Percentiles rank a stretch among this genome's conserved stretches.
phyloP scores from a whole-genome alignment of 30 jellyfish, hydroid and myxozoan genomes.

The Nemopilema nomurai region DNA sequence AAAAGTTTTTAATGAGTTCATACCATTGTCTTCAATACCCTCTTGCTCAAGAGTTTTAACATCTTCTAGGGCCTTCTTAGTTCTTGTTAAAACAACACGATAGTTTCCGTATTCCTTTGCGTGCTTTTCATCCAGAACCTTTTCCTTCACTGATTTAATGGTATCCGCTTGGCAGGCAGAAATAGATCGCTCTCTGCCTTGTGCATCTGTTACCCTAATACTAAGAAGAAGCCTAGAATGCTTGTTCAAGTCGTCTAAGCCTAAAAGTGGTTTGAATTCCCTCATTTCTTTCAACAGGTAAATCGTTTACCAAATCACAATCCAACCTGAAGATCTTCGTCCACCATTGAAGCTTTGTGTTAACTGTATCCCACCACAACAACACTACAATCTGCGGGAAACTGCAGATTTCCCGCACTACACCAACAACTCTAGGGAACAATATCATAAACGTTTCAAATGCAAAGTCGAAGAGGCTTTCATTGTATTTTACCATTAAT shows the following conservation, averaged over 20 bases:
- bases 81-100: slow-evolving; percentile 67
- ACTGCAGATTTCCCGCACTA: background rate
- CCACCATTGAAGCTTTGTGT: background rate
- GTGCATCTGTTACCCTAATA: slow-evolving; percentile 65
- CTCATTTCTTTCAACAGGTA: slow-evolving; percentile 56
- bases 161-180: slow-evolving; percentile 81
- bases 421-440: background rate
- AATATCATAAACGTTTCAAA: no score
- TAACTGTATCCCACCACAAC: background rate
- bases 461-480: no score
- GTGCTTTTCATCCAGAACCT: slow-evolving; percentile 80
- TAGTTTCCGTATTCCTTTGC: slow-evolving; percentile 80
- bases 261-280: slow-evolving; percentile 87
- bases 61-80: slow-evolving; percentile 84
- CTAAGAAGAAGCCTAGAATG: slow-evolving; percentile 73
- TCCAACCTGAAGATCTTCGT: background rate
- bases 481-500: no score
- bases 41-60: slow-evolving; percentile 89
- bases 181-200: slow-evolving; percentile 78
- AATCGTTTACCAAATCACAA: background rate
- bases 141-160: slow-evolving; percentile 79
- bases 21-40: slow-evolving; percentile 89
- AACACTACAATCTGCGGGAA: background rate
- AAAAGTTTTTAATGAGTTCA: background rate
- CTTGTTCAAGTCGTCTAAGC: slow-evolving; percentile 83